phyloP scores from a whole-genome alignment of 2,113 vertebrate genomes.

The Indicator indicator region DNA sequence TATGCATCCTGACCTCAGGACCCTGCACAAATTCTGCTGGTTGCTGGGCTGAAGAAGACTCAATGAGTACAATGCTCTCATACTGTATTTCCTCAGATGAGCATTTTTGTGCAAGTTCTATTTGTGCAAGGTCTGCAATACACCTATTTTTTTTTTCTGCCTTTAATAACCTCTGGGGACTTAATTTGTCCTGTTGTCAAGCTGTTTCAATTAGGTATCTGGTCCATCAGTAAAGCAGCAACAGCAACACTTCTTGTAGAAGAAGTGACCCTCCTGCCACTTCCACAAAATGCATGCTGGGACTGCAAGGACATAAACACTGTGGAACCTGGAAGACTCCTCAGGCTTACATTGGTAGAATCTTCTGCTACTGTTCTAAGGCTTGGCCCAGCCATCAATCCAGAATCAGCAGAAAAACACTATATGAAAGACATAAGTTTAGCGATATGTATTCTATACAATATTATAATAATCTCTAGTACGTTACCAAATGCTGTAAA shows the following conservation, averaged over 20 bases:
- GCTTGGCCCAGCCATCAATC: not conserved
- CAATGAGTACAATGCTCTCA: accelerated
- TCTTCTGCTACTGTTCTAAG: not conserved
- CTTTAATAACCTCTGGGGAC: not conserved
- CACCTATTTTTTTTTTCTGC: not conserved
- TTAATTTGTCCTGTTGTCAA: not conserved
- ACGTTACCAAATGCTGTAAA: not conserved
- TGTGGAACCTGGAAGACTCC: not conserved
- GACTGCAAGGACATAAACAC: not conserved
- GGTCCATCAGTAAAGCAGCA: not conserved
- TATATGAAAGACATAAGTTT: not conserved
- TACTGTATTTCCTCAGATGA: not conserved
- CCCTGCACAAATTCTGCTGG: not conserved
- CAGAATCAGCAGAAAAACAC: not conserved
- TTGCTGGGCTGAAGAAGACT: not conserved
- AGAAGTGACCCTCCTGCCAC: not conserved
- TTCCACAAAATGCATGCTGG: not conserved
- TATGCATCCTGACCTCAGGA: accelerated
- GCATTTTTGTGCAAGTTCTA: not conserved
- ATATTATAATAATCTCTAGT: not conserved
- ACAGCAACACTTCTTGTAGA: not conserved
- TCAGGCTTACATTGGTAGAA: not conserved
- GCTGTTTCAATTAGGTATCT: not conserved
- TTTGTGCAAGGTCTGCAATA: not conserved
- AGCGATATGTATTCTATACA: not conserved